Percentiles rank a stretch among this genome's conserved stretches.
These are phyloP conservation scores for Neotoma lepida DNA, from an alignment of 2,113 vertebrate genomes.

Conservation along the genomic window DNA sequence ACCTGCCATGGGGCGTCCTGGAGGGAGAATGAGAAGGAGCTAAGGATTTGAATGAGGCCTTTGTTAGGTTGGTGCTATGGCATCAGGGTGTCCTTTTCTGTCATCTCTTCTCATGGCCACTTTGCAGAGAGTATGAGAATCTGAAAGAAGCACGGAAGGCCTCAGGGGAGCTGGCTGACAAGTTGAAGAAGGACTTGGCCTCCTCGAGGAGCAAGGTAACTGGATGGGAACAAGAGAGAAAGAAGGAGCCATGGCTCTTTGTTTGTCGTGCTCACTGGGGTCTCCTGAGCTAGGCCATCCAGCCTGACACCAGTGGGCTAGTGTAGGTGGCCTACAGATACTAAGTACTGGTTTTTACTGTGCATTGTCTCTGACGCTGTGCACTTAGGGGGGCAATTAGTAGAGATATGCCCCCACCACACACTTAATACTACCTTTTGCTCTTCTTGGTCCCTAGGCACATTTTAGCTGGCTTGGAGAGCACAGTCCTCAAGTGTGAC, in stretches of 20 bases:
- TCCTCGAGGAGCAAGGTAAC: conserved; percentile 92
- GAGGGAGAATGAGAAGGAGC: background rate
- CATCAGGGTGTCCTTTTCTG: background rate
- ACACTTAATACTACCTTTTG: background rate
- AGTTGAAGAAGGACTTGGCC: conserved; percentile 93
- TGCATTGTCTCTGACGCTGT: background rate
- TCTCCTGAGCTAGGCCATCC: background rate
- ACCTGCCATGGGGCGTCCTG: background rate
- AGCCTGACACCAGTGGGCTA: background rate
- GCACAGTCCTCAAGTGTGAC: background rate
- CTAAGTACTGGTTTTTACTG: background rate
- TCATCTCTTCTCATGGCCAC: background rate
- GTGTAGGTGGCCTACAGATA: background rate
- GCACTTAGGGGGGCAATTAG: background rate
- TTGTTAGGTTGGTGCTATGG: background rate
- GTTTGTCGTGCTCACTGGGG: background rate
- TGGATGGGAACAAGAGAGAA: background rate
- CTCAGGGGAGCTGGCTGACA: conserved; percentile 92
- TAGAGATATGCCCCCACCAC: background rate
- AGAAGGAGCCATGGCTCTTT: background rate
- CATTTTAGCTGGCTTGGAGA: background rate
- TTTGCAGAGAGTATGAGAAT: conserved; percentile 95
- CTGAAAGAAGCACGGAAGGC: conserved; percentile 91
- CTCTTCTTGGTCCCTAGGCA: background rate
- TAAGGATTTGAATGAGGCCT: background rate